Evolutionary conservation across 2,113 vertebrate species (phyloP), one percentile per base, ranked within the genome.

Genomic region (Mellivora capensis): DNA sequence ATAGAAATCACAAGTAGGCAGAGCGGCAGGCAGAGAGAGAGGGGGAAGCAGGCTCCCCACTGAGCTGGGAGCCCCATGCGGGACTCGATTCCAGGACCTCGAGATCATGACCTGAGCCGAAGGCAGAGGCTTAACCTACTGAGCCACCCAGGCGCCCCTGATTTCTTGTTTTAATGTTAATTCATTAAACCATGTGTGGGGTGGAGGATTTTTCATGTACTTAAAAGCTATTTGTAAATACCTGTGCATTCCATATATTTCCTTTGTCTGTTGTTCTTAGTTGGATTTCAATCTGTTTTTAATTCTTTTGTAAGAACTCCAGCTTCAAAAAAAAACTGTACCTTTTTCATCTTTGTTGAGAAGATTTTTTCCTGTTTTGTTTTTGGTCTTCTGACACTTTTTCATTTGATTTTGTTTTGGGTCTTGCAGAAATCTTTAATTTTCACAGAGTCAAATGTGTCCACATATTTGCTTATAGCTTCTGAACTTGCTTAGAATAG

Each of bases 401-500:
- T 72, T 94, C 34, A 87, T 44, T 86, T 77, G 0, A 27, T 83
- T 95, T 83, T 88, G 6, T 12, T 67, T 64, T 80, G 87, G 76
- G 47, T 21, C 39, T 96, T 42, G 23, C n/a, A 93, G 64, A 87
- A 90, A 74, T 95, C 54, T 92, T 84, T 82, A 21, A 95, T 87
- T 72, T 92, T 92, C 62, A 92, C 6, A 27, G 64, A 82, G 23
- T 69, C 44, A 82, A 64, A 87, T 87, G 34, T 84, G 31, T 77
- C 42, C 59, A 7, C 39, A 87, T 80, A 96, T 97, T 93, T 87
- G 25, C 42, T 81, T 74, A 54, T 57, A 54, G 49, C 64, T 77
- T 76, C 47, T 85, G 42, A 80, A 80, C 74, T 90, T 90, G 27
- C 74, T 93, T 61, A 71, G 27, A 61, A 95, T 52, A 31, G 20